Percentiles rank a stretch among this genome's conserved stretches.
phyloP scores from a whole-genome alignment of 2,113 vertebrate species.

The Gallinago paraguaiae region DNA sequence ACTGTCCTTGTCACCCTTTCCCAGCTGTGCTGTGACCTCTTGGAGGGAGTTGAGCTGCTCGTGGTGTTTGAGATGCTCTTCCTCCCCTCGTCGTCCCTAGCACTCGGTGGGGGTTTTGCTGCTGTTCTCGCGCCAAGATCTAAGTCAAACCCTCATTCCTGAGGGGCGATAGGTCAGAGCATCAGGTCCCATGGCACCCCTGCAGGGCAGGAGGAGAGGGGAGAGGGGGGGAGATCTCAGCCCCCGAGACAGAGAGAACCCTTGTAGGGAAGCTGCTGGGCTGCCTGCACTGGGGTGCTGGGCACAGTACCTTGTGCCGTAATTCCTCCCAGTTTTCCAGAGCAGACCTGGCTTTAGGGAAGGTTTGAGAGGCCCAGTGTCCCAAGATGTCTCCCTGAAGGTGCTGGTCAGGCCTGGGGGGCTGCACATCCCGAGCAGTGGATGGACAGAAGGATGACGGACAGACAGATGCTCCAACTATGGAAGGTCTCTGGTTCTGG shows the following conservation, averaged over 20 bases:
- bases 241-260: too few species aligned
- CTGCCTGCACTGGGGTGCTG: fast-evolving
- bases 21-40: neutral
- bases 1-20: neutral
- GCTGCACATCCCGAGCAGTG: neutral
- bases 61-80: neutral
- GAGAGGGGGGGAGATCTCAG: neutral
- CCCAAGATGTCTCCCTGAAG: neutral
- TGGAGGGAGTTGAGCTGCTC: neutral
- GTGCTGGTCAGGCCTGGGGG: neutral
- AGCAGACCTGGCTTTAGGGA: neutral
- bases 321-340: neutral
- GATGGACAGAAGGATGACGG: too few species aligned
- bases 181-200: neutral
- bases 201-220: neutral
- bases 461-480: fast-evolving
- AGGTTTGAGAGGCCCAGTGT: neutral
- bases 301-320: fast-evolving
- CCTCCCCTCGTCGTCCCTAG: neutral
- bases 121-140: neutral
- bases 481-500: too few species aligned
- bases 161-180: neutral
- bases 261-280: neutral
- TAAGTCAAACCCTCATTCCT: neutral
- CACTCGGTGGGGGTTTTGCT: neutral